Evolutionary conservation across 1,140 invertebrate species (phyloP), one percentile per base, ranked within the genome.

Genomic region (Antheraea mylitta): DNA sequence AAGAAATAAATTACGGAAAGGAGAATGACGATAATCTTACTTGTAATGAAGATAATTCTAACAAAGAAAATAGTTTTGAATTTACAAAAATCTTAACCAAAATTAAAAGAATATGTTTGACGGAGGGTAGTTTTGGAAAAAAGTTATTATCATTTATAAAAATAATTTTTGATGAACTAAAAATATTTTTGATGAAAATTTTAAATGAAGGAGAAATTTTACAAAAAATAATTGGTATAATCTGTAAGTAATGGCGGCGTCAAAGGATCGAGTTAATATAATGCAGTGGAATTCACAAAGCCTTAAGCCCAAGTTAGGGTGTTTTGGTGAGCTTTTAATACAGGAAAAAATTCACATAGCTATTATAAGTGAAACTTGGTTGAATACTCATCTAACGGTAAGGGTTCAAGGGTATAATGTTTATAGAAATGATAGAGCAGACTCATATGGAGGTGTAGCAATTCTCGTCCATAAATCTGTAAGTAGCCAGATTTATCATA

Each of bases 281-380:
- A 3, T 63, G 3, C 67, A 68, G n/a, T 68, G 67, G 66, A 67
- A 67, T 30, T 8, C 16, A 18, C 66, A 45, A n/a, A 67, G 66
- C 36, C 13, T 67, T 18, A 68, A 45, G n/a, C 67, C 67, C 16
- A 68, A 68, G 37, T 63, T 53, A 36, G 16, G 0, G 4, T 48
- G 45, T 36, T 68, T 68, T 53, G 67, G 63, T 7, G 18, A 58
- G 6, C 37, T 68, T 42, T 53, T 68, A 16, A 7, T 11, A 3
- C 18, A 53, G 19, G 67, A 68, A 37, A 68, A 68, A 63, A 58
- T 63, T 36, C 60, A 67, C 22, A 53, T n/a, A n/a, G n/a, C n/a
- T n/a, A n/a, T n/a, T n/a, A n/a, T n/a, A n/a, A n/a, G n/a, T n/a
- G 42, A 68, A 64, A 68, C 67, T 30, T 68, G 67, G 60, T 45